These are phyloP conservation scores for Brevimyrus niger DNA, from an alignment of 2,113 vertebrate genomes.

Conservation along the genomic window DNA sequence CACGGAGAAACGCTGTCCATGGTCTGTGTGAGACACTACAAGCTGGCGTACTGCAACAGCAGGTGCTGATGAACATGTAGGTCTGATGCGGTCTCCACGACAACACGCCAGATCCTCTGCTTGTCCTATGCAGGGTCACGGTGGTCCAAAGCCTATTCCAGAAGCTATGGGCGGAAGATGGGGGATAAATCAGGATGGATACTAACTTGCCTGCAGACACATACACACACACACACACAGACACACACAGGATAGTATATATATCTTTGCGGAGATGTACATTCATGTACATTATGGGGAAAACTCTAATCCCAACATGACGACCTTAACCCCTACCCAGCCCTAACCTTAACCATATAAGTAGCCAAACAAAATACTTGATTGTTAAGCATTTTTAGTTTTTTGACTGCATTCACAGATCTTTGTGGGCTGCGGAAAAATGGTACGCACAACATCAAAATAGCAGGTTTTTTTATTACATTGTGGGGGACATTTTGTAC, in stretches of 20 bases:
- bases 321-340: background rate
- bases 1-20: background rate
- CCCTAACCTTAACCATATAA: background rate
- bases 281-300: no score
- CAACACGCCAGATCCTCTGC: background rate
- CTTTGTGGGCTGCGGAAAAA: background rate
- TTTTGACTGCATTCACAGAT: background rate
- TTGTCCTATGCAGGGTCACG: background rate
- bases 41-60: background rate
- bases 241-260: no score
- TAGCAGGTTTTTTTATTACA: background rate
- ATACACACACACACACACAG: background rate
- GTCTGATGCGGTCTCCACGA: background rate
- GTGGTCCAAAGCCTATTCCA: background rate
- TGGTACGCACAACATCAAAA: background rate
- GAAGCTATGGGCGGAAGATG: background rate
- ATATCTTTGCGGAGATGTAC: background rate
- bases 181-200: background rate
- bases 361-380: no score
- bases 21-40: background rate
- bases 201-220: background rate
- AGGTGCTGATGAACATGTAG: background rate
- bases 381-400: background rate
- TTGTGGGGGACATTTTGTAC: background rate
- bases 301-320: no score